phyloP scores from a whole-genome alignment of 2,888 invertebrate genomes.

The Fabriciana adippe region DNA sequence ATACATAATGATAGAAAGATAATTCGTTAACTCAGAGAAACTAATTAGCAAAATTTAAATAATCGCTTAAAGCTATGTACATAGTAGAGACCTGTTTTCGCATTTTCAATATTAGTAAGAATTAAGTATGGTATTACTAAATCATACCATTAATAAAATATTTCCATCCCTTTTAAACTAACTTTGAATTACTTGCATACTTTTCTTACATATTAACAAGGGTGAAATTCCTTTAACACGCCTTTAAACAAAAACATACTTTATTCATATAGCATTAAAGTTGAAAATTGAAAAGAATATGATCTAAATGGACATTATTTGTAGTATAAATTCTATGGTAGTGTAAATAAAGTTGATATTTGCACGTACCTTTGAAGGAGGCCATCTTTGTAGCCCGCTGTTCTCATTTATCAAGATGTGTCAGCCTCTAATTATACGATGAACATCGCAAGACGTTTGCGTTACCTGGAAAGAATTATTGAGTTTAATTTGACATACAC shows the following conservation, averaged over 20 bases:
- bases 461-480: slow-evolving; percentile 40
- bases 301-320: not conserved
- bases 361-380: slow-evolving; percentile 52
- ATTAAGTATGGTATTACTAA: not conserved
- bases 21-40: too few relatives aligned
- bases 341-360: slow-evolving; percentile 12
- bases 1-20: too few relatives aligned
- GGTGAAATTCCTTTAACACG: slow-evolving; percentile 12
- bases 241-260: not conserved
- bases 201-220: slow-evolving; percentile 30
- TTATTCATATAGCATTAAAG: slow-evolving; percentile 15
- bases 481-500: slow-evolving; percentile 28
- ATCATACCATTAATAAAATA: slow-evolving; percentile 16
- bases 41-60: too few relatives aligned
- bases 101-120: too few relatives aligned
- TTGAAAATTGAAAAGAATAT: slow-evolving; percentile 9
- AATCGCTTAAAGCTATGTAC: too few relatives aligned
- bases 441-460: slow-evolving; percentile 35
- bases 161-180: slow-evolving; percentile 12
- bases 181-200: slow-evolving; percentile 22
- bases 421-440: slow-evolving; percentile 35
- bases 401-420: slow-evolving; percentile 46
- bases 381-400: slow-evolving; percentile 46
- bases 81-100: too few relatives aligned
- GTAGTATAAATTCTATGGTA: not conserved